Percentiles rank a stretch among this genome's conserved stretches.
Conservation (phyloP, 2,888 invertebrate species). For the Disparrhopalites patrizii region DNA sequence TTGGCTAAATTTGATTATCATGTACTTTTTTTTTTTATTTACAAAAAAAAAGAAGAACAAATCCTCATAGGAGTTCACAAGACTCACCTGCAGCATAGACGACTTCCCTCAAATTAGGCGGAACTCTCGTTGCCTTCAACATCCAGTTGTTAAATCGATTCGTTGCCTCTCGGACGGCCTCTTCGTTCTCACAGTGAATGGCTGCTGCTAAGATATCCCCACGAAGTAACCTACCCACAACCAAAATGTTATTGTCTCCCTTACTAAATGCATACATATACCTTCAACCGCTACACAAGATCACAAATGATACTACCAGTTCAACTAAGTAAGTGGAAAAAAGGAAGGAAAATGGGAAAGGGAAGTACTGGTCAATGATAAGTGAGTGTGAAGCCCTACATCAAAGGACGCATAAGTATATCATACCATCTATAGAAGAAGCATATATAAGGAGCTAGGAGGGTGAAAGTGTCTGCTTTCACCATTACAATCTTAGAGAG, state of each 20-base stretch:
- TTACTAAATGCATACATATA: not conserved
- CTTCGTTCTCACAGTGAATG: constrained; percentile 65
- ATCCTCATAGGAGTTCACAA: not conserved
- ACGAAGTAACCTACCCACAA: constrained; percentile 61
- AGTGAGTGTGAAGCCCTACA: too few relatives aligned
- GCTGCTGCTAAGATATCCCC: constrained; percentile 68
- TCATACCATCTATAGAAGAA: too few relatives aligned
- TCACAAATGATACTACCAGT: not conserved
- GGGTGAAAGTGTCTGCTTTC: too few relatives aligned
- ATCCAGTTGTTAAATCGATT: constrained; percentile 69
- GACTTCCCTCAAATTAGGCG: constrained; percentile 70
- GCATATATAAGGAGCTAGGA: too few relatives aligned
- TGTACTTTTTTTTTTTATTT: too few relatives aligned
- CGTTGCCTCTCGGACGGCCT: constrained; percentile 66
- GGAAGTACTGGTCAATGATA: not conserved
- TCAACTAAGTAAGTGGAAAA: not conserved
- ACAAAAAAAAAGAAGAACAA: too few relatives aligned
- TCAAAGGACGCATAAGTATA: too few relatives aligned
- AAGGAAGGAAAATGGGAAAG: not conserved
- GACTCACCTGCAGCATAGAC: constrained; percentile 59
- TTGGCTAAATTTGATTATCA: too few relatives aligned
- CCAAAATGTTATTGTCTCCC: not conserved
- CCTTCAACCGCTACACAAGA: not conserved
- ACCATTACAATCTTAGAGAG: too few relatives aligned
- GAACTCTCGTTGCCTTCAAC: constrained; percentile 60